A percentile compares a stretch with the other conserved stretches of the same genome.
phyloP scores from a whole-genome alignment of 2,113 vertebrate species.

The Ammodytes dubius region DNA sequence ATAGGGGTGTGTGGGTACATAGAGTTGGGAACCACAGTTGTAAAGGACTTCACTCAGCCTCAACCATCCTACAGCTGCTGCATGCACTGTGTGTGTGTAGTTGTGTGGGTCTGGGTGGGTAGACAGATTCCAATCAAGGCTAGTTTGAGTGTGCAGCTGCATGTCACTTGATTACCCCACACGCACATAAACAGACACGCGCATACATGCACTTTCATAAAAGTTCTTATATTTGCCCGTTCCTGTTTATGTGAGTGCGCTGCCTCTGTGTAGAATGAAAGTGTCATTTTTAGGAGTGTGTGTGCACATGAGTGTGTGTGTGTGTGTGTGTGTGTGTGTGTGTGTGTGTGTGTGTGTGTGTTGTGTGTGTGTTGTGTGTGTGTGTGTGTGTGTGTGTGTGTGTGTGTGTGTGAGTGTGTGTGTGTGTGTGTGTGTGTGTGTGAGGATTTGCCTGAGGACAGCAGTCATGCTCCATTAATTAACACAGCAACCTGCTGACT shows the following conservation, averaged over 20 bases:
- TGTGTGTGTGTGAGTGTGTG: slow-evolving; percentile 12
- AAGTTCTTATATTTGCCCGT: slow-evolving; percentile 40
- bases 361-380: slow-evolving; percentile 2
- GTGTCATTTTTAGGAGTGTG: slow-evolving; percentile 5
- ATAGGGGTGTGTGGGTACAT: background rate
- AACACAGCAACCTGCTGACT: slow-evolving; percentile 82
- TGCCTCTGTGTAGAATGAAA: slow-evolving; percentile 5
- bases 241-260: slow-evolving; percentile 36
- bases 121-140: slow-evolving; percentile 19
- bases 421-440: slow-evolving; percentile 16
- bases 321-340: slow-evolving; percentile 15
- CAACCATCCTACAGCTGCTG: background rate
- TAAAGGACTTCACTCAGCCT: background rate
- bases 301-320: background rate
- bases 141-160: slow-evolving; percentile 72
- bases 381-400: slow-evolving; percentile 8
- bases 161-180: slow-evolving; percentile 57
- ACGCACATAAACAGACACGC: slow-evolving; percentile 9
- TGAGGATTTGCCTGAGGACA: slow-evolving; percentile 74
- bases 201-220: background rate
- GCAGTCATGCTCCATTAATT: slow-evolving; percentile 82
- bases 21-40: background rate
- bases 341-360: slow-evolving; percentile 8
- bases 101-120: slow-evolving; percentile 10
- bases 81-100: background rate